Evolutionary conservation across 2,888 invertebrate species (phyloP).

Genomic region (Falcaria lacertinaria): DNA sequence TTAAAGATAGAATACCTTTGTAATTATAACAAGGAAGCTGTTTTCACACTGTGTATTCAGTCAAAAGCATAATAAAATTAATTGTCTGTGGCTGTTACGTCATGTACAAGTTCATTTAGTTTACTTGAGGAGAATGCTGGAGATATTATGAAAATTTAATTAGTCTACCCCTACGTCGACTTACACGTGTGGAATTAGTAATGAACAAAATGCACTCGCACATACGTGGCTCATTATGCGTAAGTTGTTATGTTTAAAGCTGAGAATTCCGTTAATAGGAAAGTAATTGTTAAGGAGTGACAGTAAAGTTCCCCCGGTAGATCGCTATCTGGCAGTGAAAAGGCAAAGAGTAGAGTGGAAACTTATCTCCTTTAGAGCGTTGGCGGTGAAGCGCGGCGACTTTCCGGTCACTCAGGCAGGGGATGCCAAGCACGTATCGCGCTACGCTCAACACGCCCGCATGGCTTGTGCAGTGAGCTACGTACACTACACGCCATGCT

Average conservation of each 20-base stretch:
- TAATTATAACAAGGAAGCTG: no score
- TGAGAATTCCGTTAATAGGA: background rate
- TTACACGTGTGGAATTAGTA: slow-evolving; percentile 42
- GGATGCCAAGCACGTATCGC: slow-evolving; percentile 30
- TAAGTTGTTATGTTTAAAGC: no score
- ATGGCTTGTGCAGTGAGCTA: slow-evolving; percentile 21
- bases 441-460: background rate
- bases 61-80: background rate
- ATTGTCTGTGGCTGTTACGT: slow-evolving; percentile 20
- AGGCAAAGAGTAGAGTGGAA: slow-evolving; percentile 35
- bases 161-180: slow-evolving; percentile 34
- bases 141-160: slow-evolving; percentile 50
- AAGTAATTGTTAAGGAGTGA: slow-evolving; percentile 18
- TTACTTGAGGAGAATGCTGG: slow-evolving; percentile 36
- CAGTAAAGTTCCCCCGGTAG: slow-evolving; percentile 27
- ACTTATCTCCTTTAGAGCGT: slow-evolving; percentile 45
- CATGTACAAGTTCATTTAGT: slow-evolving; percentile 34
- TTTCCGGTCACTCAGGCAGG: slow-evolving; percentile 28
- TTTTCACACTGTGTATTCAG: background rate
- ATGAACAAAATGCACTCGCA: slow-evolving; percentile 31
- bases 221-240: background rate
- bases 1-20: no score
- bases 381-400: slow-evolving; percentile 17
- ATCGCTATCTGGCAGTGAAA: slow-evolving; percentile 41
- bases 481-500: slow-evolving; percentile 2